Conservation (phyloP, 2,888 invertebrate genomes). For the Eurytoma adleriae region DNA sequence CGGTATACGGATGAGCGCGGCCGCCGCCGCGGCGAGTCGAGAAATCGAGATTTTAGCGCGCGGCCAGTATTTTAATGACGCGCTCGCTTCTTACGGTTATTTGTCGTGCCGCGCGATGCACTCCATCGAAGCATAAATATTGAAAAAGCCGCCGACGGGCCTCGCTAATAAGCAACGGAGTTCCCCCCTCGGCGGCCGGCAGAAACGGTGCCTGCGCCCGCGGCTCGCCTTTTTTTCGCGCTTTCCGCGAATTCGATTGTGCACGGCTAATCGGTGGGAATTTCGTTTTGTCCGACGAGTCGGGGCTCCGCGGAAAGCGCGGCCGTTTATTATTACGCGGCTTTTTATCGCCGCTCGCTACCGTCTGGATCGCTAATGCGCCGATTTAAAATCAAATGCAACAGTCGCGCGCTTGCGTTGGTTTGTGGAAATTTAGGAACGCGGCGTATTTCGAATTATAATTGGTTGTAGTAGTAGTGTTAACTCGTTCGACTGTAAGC, state of each 20-base stretch:
- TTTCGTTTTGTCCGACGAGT: not conserved
- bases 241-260: conserved; percentile 36
- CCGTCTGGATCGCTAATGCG: too few species aligned
- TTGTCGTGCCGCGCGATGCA: conserved; percentile 19
- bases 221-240: conserved; percentile 21
- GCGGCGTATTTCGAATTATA: too few species aligned
- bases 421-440: too few species aligned
- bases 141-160: not conserved
- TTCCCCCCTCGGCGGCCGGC: too few species aligned
- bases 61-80: conserved; percentile 8
- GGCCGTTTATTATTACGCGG: too few species aligned
- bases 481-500: too few species aligned
- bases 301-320: too few species aligned
- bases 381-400: too few species aligned
- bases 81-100: conserved; percentile 2
- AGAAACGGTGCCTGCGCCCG: not conserved
- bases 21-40: too few species aligned
- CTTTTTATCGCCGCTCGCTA: too few species aligned
- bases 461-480: too few species aligned
- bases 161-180: conserved; percentile 13
- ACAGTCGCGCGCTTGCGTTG: too few species aligned
- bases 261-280: not conserved
- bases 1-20: not conserved
- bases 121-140: not conserved
- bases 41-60: conserved; percentile 3